A percentile compares a stretch with the other conserved stretches of the same genome.
Conservation (phyloP, 53 echinoderm and acorn worm species). For the Echinarachnius parma region DNA sequence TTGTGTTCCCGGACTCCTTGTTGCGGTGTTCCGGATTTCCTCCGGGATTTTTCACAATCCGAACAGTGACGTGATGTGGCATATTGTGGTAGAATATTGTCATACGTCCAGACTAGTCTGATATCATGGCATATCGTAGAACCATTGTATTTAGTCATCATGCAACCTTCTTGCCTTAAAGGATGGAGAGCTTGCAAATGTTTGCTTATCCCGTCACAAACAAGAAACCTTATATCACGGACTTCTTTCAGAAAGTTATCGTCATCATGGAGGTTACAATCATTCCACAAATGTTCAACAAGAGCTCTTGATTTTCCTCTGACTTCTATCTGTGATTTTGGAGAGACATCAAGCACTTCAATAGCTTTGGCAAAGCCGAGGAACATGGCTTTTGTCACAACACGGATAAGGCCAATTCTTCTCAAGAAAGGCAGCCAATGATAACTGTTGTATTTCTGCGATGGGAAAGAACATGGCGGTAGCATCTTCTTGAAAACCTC, state of each 20-base stretch:
- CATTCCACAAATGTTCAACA: no score
- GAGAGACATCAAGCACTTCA: no score
- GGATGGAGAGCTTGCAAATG: constrained; percentile 4
- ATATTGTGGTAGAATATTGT: not conserved
- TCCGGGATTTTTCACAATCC: not conserved
- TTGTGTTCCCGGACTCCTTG: not conserved
- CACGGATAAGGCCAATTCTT: constrained; percentile 15
- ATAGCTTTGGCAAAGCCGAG: constrained; percentile 21
- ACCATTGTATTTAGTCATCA: not conserved
- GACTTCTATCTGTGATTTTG: no score
- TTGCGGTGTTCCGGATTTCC: no score
- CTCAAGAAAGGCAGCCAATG: constrained; percentile 8
- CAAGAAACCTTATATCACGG: constrained; percentile 10
- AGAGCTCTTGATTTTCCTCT: no score
- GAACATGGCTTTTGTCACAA: constrained; percentile 2
- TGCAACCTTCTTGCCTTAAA: not conserved
- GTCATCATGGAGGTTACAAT: no score
- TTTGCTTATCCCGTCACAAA: not conserved
- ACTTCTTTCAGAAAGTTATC: not conserved
- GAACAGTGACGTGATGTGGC: not conserved
- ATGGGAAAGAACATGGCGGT: not conserved
- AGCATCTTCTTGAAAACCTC: not conserved
- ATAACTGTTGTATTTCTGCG: not conserved
- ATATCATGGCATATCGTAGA: not conserved
- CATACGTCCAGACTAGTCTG: constrained; percentile 6